These are phyloP conservation scores for Drosophila insularis DNA, from an alignment of 1,140 invertebrate genomes.

Conservation along the genomic window DNA sequence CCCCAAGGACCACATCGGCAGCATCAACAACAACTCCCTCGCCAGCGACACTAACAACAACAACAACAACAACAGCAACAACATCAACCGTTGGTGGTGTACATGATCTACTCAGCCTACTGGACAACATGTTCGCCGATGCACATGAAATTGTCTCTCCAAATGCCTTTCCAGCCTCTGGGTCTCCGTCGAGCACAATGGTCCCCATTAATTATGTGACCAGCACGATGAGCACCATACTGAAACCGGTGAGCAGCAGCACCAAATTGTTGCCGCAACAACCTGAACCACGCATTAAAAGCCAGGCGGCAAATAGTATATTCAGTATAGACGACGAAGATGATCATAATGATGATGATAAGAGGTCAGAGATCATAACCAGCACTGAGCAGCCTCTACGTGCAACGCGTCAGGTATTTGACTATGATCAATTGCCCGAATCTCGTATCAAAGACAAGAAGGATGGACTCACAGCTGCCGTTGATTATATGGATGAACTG, in stretches of 20 bases:
- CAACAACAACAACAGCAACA: constrained; percentile 19
- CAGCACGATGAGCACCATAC: constrained; percentile 47
- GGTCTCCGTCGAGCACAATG: background rate
- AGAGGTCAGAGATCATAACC: constrained; percentile 49
- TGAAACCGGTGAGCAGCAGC: constrained; percentile 54
- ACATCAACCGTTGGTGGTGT: constrained; percentile 53
- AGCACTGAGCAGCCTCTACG: constrained; percentile 63
- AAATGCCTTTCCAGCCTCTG: constrained; percentile 3
- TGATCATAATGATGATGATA: constrained; percentile 29
- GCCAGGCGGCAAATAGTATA: constrained; percentile 44
- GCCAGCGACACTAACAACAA: constrained; percentile 20
- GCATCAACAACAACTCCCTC: constrained; percentile 21
- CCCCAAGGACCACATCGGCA: constrained; percentile 13
- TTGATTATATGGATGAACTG: constrained; percentile 39
- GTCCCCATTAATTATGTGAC: constrained; percentile 1
- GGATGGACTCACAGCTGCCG: constrained; percentile 32
- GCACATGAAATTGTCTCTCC: constrained; percentile 54
- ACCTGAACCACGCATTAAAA: constrained; percentile 70
- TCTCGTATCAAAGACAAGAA: constrained; percentile 55
- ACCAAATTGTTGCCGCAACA: constrained; percentile 53
- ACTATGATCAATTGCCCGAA: constrained; percentile 81
- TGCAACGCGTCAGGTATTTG: constrained; percentile 73
- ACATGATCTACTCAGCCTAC: constrained; percentile 67
- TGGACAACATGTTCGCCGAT: constrained; percentile 77
- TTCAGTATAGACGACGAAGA: constrained; percentile 40